Evolutionary conservation across 1,140 invertebrate species (phyloP).

Genomic region (Heliconius hewitsoni): DNA sequence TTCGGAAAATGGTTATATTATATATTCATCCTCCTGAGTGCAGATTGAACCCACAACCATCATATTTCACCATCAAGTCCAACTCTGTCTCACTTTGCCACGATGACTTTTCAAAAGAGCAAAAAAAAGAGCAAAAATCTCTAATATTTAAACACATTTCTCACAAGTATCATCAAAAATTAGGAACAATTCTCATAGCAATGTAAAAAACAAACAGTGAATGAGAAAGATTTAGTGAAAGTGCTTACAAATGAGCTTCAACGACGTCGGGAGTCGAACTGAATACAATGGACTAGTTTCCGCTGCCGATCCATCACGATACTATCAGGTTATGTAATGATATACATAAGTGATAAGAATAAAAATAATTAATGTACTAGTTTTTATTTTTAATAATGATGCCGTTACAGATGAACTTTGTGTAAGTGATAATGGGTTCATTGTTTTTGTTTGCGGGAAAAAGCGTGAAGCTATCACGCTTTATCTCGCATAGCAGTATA

Average conservation of each 20-base stretch:
- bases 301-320: slow-evolving; percentile 34
- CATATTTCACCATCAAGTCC: neutral
- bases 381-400: neutral
- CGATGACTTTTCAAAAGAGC: neutral
- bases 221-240: slow-evolving; percentile 39
- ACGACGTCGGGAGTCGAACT: slow-evolving; percentile 32
- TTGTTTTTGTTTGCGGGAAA: no score
- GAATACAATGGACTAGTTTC: slow-evolving; percentile 38
- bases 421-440: neutral
- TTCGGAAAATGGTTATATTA: no score
- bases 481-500: no score
- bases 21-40: no score
- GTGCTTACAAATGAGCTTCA: slow-evolving; percentile 32
- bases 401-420: neutral
- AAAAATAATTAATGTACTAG: slow-evolving; percentile 12
- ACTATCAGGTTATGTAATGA: slow-evolving; percentile 29
- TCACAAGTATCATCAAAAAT: neutral
- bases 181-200: slow-evolving; percentile 11
- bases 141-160: neutral
- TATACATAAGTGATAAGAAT: neutral
- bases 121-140: neutral
- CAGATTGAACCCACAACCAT: neutral
- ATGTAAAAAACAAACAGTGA: slow-evolving; percentile 27
- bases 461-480: no score
- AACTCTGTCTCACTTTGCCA: neutral